Evolutionary conservation across 2,888 invertebrate genomes (phyloP).

Genomic region (Netelia fuscicornis): DNA sequence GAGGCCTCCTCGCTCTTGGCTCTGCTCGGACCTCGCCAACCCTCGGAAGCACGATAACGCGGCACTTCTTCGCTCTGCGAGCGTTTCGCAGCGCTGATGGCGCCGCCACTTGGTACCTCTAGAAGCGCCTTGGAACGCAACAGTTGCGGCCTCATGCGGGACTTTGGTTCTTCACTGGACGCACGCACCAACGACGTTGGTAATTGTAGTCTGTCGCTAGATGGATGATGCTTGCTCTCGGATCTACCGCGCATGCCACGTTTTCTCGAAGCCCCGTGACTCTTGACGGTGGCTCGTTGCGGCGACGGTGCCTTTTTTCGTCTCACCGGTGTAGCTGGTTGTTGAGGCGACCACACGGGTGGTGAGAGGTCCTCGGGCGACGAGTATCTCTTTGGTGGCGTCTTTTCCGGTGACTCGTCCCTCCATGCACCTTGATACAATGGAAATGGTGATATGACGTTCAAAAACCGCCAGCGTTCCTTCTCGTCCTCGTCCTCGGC

Average conservation of each 20-base stretch:
- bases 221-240: constrained; percentile 74
- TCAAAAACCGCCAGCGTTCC: constrained; percentile 81
- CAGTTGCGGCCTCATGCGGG: constrained; percentile 79
- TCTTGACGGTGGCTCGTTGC: constrained; percentile 71
- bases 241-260: constrained; percentile 76
- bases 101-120: constrained; percentile 77
- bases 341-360: constrained; percentile 80
- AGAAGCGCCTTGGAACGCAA: constrained; percentile 80
- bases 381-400: constrained; percentile 73
- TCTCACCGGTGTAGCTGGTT: constrained; percentile 71
- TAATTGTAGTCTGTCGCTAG: constrained; percentile 70
- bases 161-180: constrained; percentile 79
- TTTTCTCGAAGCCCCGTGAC: constrained; percentile 74
- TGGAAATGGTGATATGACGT: constrained; percentile 82
- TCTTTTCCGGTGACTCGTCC: constrained; percentile 81
- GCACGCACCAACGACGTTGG: constrained; percentile 76
- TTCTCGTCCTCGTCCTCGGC: constrained; percentile 78
- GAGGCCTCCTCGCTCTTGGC: constrained; percentile 82
- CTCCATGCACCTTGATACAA: constrained; percentile 83
- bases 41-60: constrained; percentile 74
- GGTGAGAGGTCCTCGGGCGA: constrained; percentile 75
- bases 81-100: constrained; percentile 78
- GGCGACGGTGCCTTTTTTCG: constrained; percentile 71
- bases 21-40: constrained; percentile 78
- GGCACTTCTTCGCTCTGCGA: constrained; percentile 83